Percentiles rank a stretch among this genome's conserved stretches.
These are phyloP conservation scores for Australoheros scitulus DNA, from an alignment of 2,113 vertebrate genomes.

Conservation along the genomic window DNA sequence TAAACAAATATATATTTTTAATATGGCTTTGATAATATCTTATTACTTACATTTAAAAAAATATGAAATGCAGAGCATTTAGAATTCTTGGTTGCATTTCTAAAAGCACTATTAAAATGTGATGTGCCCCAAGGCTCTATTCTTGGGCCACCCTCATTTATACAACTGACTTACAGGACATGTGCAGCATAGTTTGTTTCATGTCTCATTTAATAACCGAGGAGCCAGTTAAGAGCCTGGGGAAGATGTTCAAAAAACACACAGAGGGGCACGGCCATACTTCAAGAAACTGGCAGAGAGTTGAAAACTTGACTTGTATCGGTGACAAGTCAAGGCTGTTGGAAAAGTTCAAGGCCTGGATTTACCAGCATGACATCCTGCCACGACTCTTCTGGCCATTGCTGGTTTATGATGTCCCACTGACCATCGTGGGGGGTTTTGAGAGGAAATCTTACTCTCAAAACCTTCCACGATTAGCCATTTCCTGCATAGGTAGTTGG, in stretches of 20 bases:
- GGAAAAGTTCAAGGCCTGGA: slow-evolving; percentile 1
- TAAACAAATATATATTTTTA: no score
- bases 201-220: not conserved
- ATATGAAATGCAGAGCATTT: no score
- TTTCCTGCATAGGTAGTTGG: not conserved
- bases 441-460: not conserved
- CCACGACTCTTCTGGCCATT: not conserved
- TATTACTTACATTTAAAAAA: no score
- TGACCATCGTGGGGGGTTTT: not conserved
- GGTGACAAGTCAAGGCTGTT: not conserved
- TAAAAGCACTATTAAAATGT: no score
- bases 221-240: not conserved
- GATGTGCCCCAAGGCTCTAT: not conserved
- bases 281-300: not conserved
- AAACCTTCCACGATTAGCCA: not conserved
- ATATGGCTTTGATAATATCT: no score
- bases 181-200: not conserved
- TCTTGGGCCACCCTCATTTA: not conserved
- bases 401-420: not conserved
- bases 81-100: no score
- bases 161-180: not conserved
- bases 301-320: not conserved
- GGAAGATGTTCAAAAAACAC: slow-evolving; percentile 5
- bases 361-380: not conserved
- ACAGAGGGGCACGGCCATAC: not conserved